phyloP scores from a whole-genome alignment of 1,140 invertebrate species.

The Arctopsyche grandis region DNA sequence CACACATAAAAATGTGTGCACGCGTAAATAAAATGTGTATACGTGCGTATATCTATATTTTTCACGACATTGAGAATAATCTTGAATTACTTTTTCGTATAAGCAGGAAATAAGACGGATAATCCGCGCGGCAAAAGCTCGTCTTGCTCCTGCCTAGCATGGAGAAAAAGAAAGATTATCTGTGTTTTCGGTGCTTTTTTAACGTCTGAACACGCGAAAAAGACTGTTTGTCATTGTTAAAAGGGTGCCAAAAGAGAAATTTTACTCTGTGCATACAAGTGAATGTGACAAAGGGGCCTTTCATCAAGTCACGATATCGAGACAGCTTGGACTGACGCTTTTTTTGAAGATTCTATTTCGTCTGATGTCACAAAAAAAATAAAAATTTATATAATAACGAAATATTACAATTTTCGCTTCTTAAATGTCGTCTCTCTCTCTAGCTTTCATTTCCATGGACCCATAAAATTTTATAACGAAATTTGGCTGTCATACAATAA shows the following conservation, averaged over 20 bases:
- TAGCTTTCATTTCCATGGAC: too few species aligned
- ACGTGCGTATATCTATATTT: neutral
- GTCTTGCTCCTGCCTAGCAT: neutral
- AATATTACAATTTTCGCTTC: too few species aligned
- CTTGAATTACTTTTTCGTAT: slow-evolving; percentile 49
- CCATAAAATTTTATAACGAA: neutral
- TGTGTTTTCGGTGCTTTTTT: slow-evolving; percentile 44
- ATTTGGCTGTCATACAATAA: neutral
- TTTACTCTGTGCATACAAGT: neutral
- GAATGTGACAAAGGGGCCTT: neutral
- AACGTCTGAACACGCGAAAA: slow-evolving; percentile 12
- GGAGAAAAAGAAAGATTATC: slow-evolving; percentile 42
- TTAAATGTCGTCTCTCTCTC: too few species aligned
- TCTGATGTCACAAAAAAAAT: too few species aligned
- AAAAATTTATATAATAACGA: too few species aligned
- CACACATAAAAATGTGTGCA: neutral
- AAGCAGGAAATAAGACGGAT: slow-evolving; percentile 51
- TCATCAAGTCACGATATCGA: neutral
- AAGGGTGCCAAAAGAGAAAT: neutral
- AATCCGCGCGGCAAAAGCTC: slow-evolving; percentile 42
- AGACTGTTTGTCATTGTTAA: slow-evolving; percentile 26
- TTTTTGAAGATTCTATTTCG: too few species aligned
- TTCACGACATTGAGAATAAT: slow-evolving; percentile 49
- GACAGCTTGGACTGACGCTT: too few species aligned
- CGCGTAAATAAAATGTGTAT: neutral